Base-by-base conservation (phyloP, 2,113 vertebrate species). In the Motacilla alba region DNA sequence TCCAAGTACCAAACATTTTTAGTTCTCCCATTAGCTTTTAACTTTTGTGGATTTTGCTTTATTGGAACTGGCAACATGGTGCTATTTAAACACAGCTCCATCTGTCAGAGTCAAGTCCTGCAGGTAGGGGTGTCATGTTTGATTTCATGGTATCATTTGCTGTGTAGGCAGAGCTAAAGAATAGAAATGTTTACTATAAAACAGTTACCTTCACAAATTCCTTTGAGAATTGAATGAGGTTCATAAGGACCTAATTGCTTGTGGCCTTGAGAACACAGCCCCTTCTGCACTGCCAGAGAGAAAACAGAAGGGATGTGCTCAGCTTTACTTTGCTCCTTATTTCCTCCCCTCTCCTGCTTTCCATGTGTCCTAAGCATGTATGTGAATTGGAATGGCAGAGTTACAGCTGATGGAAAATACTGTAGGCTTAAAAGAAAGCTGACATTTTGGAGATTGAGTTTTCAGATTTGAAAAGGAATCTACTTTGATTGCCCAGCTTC, bases 71-170 rank as follows among this genome's bases (percentile, higher is more conserved):
- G 97, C 97, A 98, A 96, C 63, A 74, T 21, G 67, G 84, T 94
- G 80, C 85, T 96, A 78, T 95, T 97, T 96, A 95, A 97, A 94
- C 47, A 4, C 35, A 94, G 80, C 83, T 97, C 98, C 97, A 98
- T 98, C 97, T 98, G 98, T 96, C 95, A 97, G 95, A 95, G 69
- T 96, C 68, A 82, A 83, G 93, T 98, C 96, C 97, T 98, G 93
- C 86, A 97, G 94, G 97, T 96, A 97, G 55, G 55, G 76, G 86
- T 95, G 96, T 97, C 94, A 39, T 96, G 96, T 98, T 97, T 97
- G 96, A 98, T 98, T 98, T 96, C 87, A 93, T 81, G 90, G 95
- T 91, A 94, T 97, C 96, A 90, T 97, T 97, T 97, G 81, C 95
- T 94, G 75, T 95, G 47, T 66, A 97, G 93, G 88, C 93, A 97